Evolutionary conservation across 2,888 invertebrate species (phyloP).

Genomic region (Thymelicus sylvestris): DNA sequence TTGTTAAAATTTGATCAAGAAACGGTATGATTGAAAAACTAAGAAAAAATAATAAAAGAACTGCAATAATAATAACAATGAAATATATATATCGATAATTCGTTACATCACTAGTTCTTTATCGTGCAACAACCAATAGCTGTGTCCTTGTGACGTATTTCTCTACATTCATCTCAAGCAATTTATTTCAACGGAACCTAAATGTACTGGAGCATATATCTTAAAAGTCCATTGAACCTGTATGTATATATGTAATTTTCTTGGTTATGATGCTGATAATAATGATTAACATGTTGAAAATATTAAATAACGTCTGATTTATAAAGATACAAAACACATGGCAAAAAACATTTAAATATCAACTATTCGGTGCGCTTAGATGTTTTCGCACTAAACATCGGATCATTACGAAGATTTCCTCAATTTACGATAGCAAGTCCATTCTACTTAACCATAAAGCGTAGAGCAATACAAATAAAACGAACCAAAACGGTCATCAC

Average conservation of each 20-base stretch:
- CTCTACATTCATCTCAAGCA: conserved; percentile 75
- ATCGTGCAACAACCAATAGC: conserved; percentile 68
- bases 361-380: background rate
- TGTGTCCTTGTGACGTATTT: conserved; percentile 71
- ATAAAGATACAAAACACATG: too few species aligned
- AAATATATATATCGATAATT: background rate
- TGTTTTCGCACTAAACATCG: background rate
- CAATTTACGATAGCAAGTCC: background rate
- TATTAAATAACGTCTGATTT: background rate
- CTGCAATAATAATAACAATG: too few species aligned
- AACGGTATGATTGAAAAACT: too few species aligned
- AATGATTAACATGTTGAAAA: background rate
- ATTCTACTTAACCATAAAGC: conserved; percentile 5
- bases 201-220: conserved; percentile 57
- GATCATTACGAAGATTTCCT: background rate
- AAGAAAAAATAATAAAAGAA: too few species aligned
- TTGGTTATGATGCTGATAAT: too few species aligned
- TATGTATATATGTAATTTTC: too few species aligned
- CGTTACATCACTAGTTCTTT: conserved; percentile 52
- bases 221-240: conserved; percentile 49
- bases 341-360: too few species aligned
- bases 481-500: conserved; percentile 28
- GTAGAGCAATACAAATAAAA: conserved; percentile 30
- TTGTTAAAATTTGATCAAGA: too few species aligned
- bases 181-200: conserved; percentile 63